Base-by-base conservation (phyloP, 92 coral and sea anemone species). In the Pocillopora meandrina region DNA sequence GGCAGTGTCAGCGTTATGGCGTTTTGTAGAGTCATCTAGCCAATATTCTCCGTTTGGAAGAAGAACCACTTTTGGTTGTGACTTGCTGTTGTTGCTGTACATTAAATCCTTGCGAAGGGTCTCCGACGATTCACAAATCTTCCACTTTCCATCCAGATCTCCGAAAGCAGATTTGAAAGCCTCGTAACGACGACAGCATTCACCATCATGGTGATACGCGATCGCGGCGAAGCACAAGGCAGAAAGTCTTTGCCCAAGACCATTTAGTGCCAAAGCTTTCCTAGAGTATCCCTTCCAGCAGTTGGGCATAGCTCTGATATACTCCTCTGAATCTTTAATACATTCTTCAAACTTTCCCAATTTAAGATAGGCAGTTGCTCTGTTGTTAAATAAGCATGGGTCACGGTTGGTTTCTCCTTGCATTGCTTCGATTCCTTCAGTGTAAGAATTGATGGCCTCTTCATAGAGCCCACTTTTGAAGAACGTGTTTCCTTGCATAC, bases 251-350 rank as follows among this genome's bases (percentile, higher is more conserved):
- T 26, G 23, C 60, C 83, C 83, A 70, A 86, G 70, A 8, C 79
- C 75, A 61, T 35, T 65, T 1, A 86, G 84, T 21, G 89, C 89
- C 55, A 86, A 79, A 23, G 89, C 89, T 61, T 71, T 86, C 89
- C 73, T 86, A 19, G 89, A 33, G 65, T 86, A 78, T 16, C 89
- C 89, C 26, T 72, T 79, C 85, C 85, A 86, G 65, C 90, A 86
- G 18, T 56, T 63, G 5, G 90, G 86, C 57, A 62, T 18, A 10
- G 72, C 7, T 0, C 23, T 60, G 10, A 79, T 86, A 68, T 86
- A 86, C 21, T 79, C 76, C 12, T 86, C 65, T 65, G 89, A 61
- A 42, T 86, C 90, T 13, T 61, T 62, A 21, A 86, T 75, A 10
- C 81, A 76, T 56, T 86, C 21, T 6, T 20, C 47, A 34, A 62